Evolutionary conservation across 2,888 invertebrate genomes (phyloP), one percentile per base, ranked within the genome.

Genomic region (Chloroclystis v-ata): DNA sequence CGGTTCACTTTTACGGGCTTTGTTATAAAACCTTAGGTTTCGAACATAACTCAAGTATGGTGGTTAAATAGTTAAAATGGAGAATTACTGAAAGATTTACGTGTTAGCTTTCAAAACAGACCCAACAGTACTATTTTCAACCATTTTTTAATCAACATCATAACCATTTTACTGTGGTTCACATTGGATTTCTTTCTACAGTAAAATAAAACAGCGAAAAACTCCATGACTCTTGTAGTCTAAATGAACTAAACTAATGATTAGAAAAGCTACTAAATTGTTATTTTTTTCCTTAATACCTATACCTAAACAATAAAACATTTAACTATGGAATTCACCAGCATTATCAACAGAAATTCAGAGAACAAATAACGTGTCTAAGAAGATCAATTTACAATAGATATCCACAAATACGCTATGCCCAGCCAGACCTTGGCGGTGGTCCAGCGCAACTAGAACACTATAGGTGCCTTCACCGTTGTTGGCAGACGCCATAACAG

Each of bases 391-490:
- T 44, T 63, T 52, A 56, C 50, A 57, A 56, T 61, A 63, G 60
- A 61, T 75, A 72, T 67, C 62, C 61, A 55, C 62, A 59, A 67
- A 73, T 69, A 65, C 58, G 64, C 61, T 65, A 69, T 69, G 64
- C 64, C 56, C 76, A 70, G 77, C 68, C 63, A 68, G 70, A 56
- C 67, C 62, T 80, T 85, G 85, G 84, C 85, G 63, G 55, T 58
- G 54, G 68, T 82, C 84, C 85, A 85, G 78, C 66, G 55, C 61
- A 84, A 77, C 71, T 82, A 70, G 84, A 79, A 72, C 83, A 78
- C 67, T 67, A 72, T 78, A 72, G 75, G 20, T 78, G 72, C 75
- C 75, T 70, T 72, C 65, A 83, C 80, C 79, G 80, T 83, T 78
- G 75, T 78, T 85, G 82, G 84, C 85, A 81, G 73, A 68, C 71